Evolutionary conservation across 2,888 invertebrate species (phyloP), one percentile per base, ranked within the genome.

Genomic region (Sinelater perroti): DNA sequence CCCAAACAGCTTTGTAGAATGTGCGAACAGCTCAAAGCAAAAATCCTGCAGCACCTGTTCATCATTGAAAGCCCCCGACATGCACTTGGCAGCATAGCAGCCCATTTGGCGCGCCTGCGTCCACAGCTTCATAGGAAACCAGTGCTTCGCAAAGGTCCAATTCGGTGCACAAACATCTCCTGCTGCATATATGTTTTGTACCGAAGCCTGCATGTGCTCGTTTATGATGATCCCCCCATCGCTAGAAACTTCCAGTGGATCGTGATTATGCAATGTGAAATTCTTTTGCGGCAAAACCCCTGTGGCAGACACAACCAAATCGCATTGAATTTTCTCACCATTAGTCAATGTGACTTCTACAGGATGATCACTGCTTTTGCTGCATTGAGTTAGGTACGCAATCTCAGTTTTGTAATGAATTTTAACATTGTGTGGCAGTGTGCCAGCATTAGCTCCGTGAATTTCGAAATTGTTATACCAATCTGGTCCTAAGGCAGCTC

Each of bases 41-140:
- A 98, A 96, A 77, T 98, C 98, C 79, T 90, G 92, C 52, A 88
- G 79, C 8, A 91, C 82, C 63, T 82, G 81, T 77, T 91, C 86
- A 4, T 83, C 80, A 7, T 78, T 82, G 4, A 83, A 72, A 61
- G 79, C 79, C 0, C 85, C 85, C 60, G 85, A 84, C 93, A 99
- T 97, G 54, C 90, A 87, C 75, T 91, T 91, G 0, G 95, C 97
- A 16, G 93, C 95, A 82, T 94, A 96, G 50, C 86, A 85, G 6
- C 97, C 99, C 97, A 97, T 97, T 79, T 97, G 97, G 50, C 96
- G 82, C 0, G 98, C 99, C 79, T 99, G 99, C 0, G 96, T 95
- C 99, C 99, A 99, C 24, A 99, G 79, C 56, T 95, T 85, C 89
- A 98, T 92, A 81, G 97, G 92, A 75, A 93, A 91, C 96, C 96